Base-by-base conservation (phyloP, 1,140 invertebrate species). In the Doryteuthis pealeii region DNA sequence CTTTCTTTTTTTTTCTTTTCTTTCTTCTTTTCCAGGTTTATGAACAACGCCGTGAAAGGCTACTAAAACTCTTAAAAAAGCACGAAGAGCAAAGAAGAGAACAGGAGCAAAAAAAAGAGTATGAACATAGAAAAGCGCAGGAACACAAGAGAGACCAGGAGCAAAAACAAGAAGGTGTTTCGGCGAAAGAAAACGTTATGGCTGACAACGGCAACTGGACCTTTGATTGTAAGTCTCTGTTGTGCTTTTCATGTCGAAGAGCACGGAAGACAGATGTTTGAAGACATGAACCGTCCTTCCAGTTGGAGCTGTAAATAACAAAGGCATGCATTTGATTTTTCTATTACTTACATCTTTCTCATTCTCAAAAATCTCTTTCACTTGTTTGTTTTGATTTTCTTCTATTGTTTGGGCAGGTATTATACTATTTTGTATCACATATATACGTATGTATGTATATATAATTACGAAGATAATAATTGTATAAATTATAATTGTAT, bases 171-270 rank as follows among this genome's bases (percentile, higher is more conserved):
- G 90, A 91, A 78, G 81, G 91, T 14, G 81, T 84, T 45, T 82
- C 83, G 15, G 84, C 88, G 77, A 84, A 87, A 86, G 76, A 89
- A 81, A 78, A 90, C 83, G 84, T 91, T 72, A 89, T 90, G 84
- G 87, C 91, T 77, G 89, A 91, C 62, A 84, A 89, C 58, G 82
- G 83, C 35, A 87, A 89, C 71, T 92, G 91, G 91, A 91, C 88
- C 78, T 91, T 90, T 84, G 90, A 91, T 81, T 89, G 91, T 91
- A 86, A 90, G 90, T 86, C 81, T 73, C 80, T 83, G 62, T 80
- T 85, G 81, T 85, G 83, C 71, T 85, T 85, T 75, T 82, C 80
- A 31, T 84, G 83, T 75, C 82, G 82, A 65, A 54, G 79, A 69
- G 74, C 77, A 62, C 70, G 69, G 35, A 80, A 79, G 75, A 83